Conservation (phyloP, 2,113 vertebrate genomes). For the Paedocypris sp. region DNA sequence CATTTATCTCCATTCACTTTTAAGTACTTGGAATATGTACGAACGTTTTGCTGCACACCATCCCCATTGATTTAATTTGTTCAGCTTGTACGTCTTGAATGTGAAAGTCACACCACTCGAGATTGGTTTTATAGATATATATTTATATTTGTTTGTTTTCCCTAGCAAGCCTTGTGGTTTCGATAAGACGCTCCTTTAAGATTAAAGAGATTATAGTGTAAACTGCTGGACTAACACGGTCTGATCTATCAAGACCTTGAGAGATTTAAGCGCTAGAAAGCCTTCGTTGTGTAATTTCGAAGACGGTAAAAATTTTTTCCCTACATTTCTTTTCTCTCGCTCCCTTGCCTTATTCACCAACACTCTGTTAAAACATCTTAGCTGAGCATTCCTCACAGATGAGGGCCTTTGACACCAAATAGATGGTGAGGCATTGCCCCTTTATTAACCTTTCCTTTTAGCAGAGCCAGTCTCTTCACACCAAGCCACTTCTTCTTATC, state of each 20-base stretch:
- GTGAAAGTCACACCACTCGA: not conserved
- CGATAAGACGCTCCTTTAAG: not conserved
- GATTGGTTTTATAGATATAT: too few species aligned
- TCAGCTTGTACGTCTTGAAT: not conserved
- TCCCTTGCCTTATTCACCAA: not conserved
- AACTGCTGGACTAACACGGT: not conserved
- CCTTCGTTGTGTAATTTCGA: constrained; percentile 1
- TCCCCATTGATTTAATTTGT: not conserved
- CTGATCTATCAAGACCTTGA: not conserved
- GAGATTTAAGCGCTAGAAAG: not conserved
- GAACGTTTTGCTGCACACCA: not conserved
- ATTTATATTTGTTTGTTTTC: not conserved
- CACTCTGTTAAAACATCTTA: constrained; percentile 31
- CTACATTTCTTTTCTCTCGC: not conserved
- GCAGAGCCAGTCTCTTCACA: constrained; percentile 30
- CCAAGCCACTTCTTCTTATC: constrained; percentile 36
- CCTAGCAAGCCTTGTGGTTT: not conserved
- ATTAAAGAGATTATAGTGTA: constrained; percentile 1
- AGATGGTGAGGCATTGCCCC: constrained; percentile 26
- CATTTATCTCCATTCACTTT: constrained; percentile 10
- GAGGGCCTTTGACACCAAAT: constrained; percentile 29
- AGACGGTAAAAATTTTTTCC: not conserved
- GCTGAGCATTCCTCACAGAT: constrained; percentile 24
- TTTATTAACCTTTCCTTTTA: constrained; percentile 41
- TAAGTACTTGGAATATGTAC: not conserved